phyloP scores from a whole-genome alignment of 2,797 vertebrate genomes.

The Hapalemur alaotrensis region DNA sequence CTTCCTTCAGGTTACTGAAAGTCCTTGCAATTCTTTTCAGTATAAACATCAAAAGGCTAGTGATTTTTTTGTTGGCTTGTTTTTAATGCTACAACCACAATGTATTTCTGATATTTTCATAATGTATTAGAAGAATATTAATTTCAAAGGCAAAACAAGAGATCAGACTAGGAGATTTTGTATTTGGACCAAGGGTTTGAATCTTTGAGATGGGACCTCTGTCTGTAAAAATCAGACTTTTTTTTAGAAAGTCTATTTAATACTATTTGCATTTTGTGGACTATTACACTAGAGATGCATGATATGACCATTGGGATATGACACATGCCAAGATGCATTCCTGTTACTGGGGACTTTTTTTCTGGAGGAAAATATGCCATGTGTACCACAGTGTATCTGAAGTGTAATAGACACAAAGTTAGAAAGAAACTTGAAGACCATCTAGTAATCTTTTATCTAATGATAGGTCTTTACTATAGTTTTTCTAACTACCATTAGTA shows the following conservation, averaged over 20 bases:
- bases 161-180: background rate
- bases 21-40: background rate
- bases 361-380: background rate
- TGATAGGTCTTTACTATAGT: background rate
- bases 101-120: background rate
- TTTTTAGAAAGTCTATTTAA: background rate
- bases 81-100: background rate
- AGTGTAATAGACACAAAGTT: background rate
- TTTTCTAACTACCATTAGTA: background rate
- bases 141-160: background rate
- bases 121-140: background rate
- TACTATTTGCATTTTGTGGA: background rate
- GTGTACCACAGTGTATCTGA: background rate
- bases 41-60: background rate
- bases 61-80: background rate
- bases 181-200: background rate
- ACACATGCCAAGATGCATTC: background rate
- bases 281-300: background rate
- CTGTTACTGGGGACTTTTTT: background rate
- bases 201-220: background rate
- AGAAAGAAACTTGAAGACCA: background rate
- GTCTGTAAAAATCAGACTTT: background rate
- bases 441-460: background rate
- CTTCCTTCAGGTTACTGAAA: slow-evolving; percentile 27
- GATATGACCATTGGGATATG: background rate